Evolutionary conservation across 2,888 invertebrate species (phyloP).

Genomic region (Thysanoteuthis rhombus): DNA sequence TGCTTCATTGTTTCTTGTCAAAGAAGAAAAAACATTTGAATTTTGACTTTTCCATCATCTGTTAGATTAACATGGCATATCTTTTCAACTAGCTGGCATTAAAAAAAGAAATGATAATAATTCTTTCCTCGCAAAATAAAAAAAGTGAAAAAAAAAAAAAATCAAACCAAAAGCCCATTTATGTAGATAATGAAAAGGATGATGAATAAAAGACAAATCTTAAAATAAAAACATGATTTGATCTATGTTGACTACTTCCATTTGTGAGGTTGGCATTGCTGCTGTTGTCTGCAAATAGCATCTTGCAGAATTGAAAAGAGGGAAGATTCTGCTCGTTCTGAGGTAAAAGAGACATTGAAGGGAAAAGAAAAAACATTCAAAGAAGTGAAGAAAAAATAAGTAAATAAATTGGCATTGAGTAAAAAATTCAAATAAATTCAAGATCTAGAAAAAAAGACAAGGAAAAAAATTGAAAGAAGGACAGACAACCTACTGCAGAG

Average conservation of each 20-base stretch:
- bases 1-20: too few species aligned
- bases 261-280: background rate
- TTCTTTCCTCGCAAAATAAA: background rate
- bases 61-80: too few species aligned
- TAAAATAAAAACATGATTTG: background rate
- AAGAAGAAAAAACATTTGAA: too few species aligned
- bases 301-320: too few species aligned
- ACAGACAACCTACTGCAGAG: background rate
- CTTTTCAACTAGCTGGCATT: background rate
- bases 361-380: too few species aligned
- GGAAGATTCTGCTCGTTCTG: too few species aligned
- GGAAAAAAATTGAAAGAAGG: background rate
- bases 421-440: background rate
- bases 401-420: background rate
- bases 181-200: background rate
- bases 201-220: background rate
- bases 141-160: background rate
- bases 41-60: too few species aligned
- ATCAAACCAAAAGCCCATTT: background rate
- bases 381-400: background rate
- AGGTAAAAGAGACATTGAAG: background rate
- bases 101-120: background rate
- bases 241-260: background rate
- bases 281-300: too few species aligned
- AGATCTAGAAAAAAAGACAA: background rate